phyloP scores from a whole-genome alignment of 2,888 invertebrate species.

The Ophion ellenae region DNA sequence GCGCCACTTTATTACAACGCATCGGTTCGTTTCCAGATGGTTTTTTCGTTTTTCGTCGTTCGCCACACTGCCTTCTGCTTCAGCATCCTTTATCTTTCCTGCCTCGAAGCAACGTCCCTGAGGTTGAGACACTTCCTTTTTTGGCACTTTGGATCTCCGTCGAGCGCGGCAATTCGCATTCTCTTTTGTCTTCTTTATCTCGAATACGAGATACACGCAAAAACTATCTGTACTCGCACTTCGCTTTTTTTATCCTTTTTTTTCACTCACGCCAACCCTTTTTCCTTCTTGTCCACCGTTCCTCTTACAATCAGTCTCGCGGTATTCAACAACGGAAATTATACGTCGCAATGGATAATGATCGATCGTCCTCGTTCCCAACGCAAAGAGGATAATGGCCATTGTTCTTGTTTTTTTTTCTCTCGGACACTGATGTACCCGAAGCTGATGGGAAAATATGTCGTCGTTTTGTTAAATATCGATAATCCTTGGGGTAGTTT shows the following conservation, averaged over 20 bases:
- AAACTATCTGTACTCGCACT: neutral
- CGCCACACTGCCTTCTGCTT: neutral
- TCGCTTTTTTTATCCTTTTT: neutral
- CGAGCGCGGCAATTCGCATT: no score
- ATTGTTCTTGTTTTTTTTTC: slow-evolving; percentile 32
- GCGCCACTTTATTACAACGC: neutral
- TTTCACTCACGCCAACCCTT: no score
- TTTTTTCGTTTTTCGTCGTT: slow-evolving; percentile 9
- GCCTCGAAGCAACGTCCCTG: neutral
- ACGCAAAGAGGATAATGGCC: slow-evolving; percentile 34
- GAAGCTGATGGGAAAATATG: neutral
- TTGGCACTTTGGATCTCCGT: neutral
- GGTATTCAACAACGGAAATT: slow-evolving; percentile 32
- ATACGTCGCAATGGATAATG: slow-evolving; percentile 40
- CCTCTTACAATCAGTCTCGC: slow-evolving; percentile 14
- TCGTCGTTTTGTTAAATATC: neutral
- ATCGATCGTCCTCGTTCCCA: slow-evolving; percentile 47
- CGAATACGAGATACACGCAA: no score
- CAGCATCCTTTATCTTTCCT: slow-evolving; percentile 1
- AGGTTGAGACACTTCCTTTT: neutral
- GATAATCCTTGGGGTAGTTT: neutral
- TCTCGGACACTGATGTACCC: neutral
- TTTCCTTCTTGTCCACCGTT: neutral
- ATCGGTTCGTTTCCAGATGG: neutral
- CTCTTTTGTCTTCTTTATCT: no score